phyloP scores from a whole-genome alignment of 2,113 vertebrate species.

The Barnardius zonarius region DNA sequence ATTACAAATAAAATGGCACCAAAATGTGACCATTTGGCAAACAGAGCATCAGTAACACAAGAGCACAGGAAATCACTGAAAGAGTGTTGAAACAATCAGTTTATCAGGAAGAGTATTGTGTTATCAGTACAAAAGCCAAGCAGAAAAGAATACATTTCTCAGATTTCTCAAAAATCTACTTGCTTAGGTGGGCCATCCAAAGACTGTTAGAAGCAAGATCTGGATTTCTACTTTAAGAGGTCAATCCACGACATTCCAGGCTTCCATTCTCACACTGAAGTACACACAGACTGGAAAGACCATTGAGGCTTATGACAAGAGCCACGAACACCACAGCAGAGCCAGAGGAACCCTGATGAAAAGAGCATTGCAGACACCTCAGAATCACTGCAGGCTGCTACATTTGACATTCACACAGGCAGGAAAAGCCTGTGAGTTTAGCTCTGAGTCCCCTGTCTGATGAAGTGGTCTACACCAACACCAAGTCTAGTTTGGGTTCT shows the following conservation, averaged over 20 bases:
- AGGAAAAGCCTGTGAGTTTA: neutral
- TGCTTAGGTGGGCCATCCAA: neutral
- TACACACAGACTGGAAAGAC: neutral
- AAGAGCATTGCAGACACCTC: neutral
- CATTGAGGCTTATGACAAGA: neutral
- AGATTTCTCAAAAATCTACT: neutral
- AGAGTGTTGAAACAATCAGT: neutral
- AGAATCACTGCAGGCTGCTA: neutral
- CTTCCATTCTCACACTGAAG: neutral
- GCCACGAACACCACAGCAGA: rapidly evolving
- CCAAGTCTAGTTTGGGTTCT: neutral
- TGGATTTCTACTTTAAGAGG: neutral
- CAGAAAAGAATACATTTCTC: neutral
- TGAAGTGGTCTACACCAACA: neutral
- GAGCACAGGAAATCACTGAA: neutral
- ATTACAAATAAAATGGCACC: neutral
- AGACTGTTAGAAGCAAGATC: neutral
- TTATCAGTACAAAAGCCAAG: neutral
- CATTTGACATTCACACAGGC: neutral
- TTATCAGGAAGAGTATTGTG: neutral
- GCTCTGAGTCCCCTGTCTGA: neutral
- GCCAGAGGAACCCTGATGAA: neutral
- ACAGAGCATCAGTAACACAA: neutral
- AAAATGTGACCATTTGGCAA: neutral
- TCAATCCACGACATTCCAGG: neutral